A percentile compares a stretch with the other conserved stretches of the same genome.
phyloP scores from a whole-genome alignment of 1,140 invertebrate species.

The Psilanteris sp. region DNA sequence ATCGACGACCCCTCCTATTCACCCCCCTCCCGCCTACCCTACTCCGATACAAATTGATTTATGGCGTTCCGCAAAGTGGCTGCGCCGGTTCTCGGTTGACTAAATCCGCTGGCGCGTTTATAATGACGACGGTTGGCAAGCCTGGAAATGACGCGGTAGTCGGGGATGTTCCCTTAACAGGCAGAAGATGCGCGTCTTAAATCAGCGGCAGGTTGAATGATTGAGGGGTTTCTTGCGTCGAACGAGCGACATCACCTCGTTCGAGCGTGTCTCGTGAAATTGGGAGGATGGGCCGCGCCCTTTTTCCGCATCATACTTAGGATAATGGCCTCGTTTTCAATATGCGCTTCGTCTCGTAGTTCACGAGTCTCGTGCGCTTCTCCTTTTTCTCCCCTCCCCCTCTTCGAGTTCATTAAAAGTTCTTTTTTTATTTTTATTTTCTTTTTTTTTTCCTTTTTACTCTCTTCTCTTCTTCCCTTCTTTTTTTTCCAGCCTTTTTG shows the following conservation, averaged over 20 bases:
- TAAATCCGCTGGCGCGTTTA: slow-evolving; percentile 24
- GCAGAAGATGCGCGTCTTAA: slow-evolving; percentile 67
- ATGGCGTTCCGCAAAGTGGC: slow-evolving; percentile 29
- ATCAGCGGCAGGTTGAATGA: slow-evolving; percentile 69
- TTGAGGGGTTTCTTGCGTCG: slow-evolving; percentile 68
- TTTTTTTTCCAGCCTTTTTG: too few species aligned
- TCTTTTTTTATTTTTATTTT: too few species aligned
- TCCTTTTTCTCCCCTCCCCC: too few species aligned
- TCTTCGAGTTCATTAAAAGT: slow-evolving; percentile 10
- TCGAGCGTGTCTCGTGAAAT: slow-evolving; percentile 71
- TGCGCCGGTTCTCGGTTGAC: slow-evolving; percentile 19
- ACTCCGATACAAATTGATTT: slow-evolving; percentile 22
- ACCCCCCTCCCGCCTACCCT: too few species aligned
- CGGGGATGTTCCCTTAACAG: slow-evolving; percentile 54
- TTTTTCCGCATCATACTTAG: slow-evolving; percentile 67
- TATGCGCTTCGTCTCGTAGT: slow-evolving; percentile 6
- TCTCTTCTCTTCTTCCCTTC: too few species aligned
- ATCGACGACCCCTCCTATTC: too few species aligned
- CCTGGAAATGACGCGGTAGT: slow-evolving; percentile 35
- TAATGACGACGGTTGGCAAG: slow-evolving; percentile 28
- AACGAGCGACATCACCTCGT: slow-evolving; percentile 69
- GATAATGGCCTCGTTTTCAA: slow-evolving; percentile 45
- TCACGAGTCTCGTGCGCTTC: neutral
- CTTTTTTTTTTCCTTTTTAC: too few species aligned
- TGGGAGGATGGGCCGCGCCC: slow-evolving; percentile 71